phyloP scores from a whole-genome alignment of 2,113 vertebrate species.

The Podiceps cristatus region DNA sequence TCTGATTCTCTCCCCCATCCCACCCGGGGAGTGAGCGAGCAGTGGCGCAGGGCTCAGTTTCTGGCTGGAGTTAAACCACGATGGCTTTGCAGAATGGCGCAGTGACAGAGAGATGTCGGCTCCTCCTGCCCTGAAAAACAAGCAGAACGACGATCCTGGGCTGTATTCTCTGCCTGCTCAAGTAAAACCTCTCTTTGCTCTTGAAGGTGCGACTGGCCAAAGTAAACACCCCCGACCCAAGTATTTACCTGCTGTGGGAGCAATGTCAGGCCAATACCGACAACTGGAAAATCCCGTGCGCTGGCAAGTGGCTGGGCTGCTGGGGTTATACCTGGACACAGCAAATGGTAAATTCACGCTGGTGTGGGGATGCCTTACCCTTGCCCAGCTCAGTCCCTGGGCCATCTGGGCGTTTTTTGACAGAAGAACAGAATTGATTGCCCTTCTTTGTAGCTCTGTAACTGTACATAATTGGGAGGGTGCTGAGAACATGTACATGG shows the following conservation, averaged over 20 bases:
- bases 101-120: background rate
- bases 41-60: no score
- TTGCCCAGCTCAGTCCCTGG: accelerated
- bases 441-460: background rate
- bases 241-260: background rate
- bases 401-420: background rate
- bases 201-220: background rate
- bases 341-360: background rate
- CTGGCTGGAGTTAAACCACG: no score
- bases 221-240: background rate
- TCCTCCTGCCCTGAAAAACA: background rate
- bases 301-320: background rate
- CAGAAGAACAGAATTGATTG: background rate
- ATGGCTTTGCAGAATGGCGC: background rate
- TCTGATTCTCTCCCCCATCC: no score
- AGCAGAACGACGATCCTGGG: background rate
- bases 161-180: background rate
- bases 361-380: background rate
- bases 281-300: background rate
- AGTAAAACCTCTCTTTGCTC: background rate
- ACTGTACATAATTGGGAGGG: background rate
- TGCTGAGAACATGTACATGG: background rate
- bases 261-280: accelerated
- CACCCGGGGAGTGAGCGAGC: no score
- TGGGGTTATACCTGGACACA: background rate